Percentiles rank a stretch among this genome's conserved stretches.
These are phyloP conservation scores for Gadopsis bispinosus DNA, from an alignment of 2,797 vertebrate species.

Conservation along the genomic window DNA sequence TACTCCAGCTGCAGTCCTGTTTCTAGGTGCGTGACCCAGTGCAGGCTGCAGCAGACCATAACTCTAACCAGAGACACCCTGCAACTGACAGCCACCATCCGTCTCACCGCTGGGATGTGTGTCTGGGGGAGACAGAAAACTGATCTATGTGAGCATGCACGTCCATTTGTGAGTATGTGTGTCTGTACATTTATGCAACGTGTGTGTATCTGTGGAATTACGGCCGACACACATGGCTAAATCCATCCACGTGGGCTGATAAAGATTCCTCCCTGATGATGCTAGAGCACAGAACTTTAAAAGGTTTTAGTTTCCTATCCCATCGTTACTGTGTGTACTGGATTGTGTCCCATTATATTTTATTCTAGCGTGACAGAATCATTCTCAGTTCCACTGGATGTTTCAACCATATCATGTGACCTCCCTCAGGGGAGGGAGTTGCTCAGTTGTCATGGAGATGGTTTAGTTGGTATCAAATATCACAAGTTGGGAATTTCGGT, in stretches of 20 bases:
- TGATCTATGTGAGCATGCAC: constrained; percentile 11
- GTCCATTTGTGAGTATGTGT: not conserved
- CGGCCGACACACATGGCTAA: not conserved
- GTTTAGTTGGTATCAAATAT: not conserved
- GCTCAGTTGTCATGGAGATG: not conserved
- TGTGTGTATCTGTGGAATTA: constrained; percentile 1
- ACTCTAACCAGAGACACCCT: constrained; percentile 63
- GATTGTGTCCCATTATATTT: not conserved
- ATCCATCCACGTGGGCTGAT: constrained; percentile 17
- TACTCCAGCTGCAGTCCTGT: constrained; percentile 61
- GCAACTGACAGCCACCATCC: constrained; percentile 68
- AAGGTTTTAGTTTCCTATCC: not conserved
- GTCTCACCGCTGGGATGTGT: constrained; percentile 49
- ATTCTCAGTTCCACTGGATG: too few relatives aligned
- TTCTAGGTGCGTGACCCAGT: constrained; percentile 62
- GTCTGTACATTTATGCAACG: constrained; percentile 26
- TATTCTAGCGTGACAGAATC: not conserved
- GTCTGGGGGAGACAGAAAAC: constrained; percentile 19
- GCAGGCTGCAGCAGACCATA: constrained; percentile 65
- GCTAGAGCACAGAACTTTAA: not conserved
- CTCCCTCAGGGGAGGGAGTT: not conserved
- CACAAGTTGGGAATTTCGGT: not conserved
- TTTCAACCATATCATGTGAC: too few relatives aligned
- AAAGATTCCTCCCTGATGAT: constrained; percentile 5
- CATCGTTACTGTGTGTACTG: not conserved